Evolutionary conservation across 2,113 vertebrate species (phyloP), one percentile per base, ranked within the genome.

Genomic region (Cheilinus undulatus): DNA sequence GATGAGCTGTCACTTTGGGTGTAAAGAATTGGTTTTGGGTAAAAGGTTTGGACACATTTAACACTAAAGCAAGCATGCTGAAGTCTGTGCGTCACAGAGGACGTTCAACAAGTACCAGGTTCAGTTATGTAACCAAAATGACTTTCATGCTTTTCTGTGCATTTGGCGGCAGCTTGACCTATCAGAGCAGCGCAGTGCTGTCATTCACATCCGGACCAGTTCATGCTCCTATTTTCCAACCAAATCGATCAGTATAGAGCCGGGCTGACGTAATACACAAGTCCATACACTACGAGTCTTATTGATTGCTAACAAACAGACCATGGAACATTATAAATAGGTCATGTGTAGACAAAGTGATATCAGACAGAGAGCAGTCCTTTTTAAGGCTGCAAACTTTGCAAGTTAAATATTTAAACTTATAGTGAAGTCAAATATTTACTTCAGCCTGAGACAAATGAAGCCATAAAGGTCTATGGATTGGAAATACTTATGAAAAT

Each of bases 211-310:
- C 45, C 0, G 3, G 26, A 7, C 23, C 1, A 73, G 34, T 50
- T 73, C 49, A 56, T 45, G 48, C 51, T 52, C 6, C 24, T 46
- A 42, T 45, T 80, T 82, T 58, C 53, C 20, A 38, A 38, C 34
- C 26, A 69, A 83, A 81, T 88, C 75, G 50, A 84, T 83, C 26
- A 5, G 46, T 13, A 46, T 42, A 63, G 85, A 82, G 65, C 49
- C 7, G 0, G 22, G n/a, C 32, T 86, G 83, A 91, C 32, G 59
- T 75, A 77, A 78, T 2, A 43, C 4, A 3, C 11, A 51, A 40
- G 36, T 71, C 49, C 5, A 79, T 86, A 67, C 64, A 56, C 53
- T 78, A 70, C 51, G 7, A 52, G 71, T 34, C 7, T 53, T 59
- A 91, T 77, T 72, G 72, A 88, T 52, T 66, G 20, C 36, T 69